Evolutionary conservation across 2,888 invertebrate genomes (phyloP).

Genomic region (Agrochola litura): DNA sequence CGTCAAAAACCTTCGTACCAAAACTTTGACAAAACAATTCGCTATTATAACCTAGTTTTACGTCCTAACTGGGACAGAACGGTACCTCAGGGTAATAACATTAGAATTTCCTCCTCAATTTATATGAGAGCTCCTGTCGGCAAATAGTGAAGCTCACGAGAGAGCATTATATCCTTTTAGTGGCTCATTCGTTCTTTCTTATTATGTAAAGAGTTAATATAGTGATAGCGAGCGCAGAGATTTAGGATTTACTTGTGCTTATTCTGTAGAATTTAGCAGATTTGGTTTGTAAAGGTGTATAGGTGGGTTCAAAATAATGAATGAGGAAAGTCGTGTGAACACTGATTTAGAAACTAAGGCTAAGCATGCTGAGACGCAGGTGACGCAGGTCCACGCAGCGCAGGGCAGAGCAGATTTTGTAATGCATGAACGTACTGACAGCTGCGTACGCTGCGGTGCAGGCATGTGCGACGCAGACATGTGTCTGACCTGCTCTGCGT

Average conservation of each 20-base stretch:
- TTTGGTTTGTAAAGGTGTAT: not conserved
- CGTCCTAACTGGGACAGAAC: slow-evolving; percentile 31
- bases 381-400: too few relatives aligned
- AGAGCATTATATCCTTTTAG: slow-evolving; percentile 48
- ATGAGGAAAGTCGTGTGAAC: not conserved
- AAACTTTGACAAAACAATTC: slow-evolving; percentile 31
- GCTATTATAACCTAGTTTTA: slow-evolving; percentile 37
- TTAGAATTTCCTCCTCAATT: slow-evolving; percentile 51
- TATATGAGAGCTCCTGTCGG: slow-evolving; percentile 33
- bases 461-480: too few relatives aligned
- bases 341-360: not conserved
- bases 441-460: too few relatives aligned
- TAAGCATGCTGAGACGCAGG: too few relatives aligned
- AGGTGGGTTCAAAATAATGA: not conserved
- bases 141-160: slow-evolving; percentile 47
- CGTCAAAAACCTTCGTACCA: not conserved
- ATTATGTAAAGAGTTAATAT: slow-evolving; percentile 41
- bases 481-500: too few relatives aligned
- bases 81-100: slow-evolving; percentile 25
- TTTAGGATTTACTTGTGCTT: slow-evolving; percentile 12
- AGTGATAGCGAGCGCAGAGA: slow-evolving; percentile 21
- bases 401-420: too few relatives aligned
- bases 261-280: not conserved
- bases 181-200: slow-evolving; percentile 47
- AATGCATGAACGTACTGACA: too few relatives aligned